Evolutionary conservation across 1,140 invertebrate species (phyloP).

Genomic region (Ceratina calcarata): DNA sequence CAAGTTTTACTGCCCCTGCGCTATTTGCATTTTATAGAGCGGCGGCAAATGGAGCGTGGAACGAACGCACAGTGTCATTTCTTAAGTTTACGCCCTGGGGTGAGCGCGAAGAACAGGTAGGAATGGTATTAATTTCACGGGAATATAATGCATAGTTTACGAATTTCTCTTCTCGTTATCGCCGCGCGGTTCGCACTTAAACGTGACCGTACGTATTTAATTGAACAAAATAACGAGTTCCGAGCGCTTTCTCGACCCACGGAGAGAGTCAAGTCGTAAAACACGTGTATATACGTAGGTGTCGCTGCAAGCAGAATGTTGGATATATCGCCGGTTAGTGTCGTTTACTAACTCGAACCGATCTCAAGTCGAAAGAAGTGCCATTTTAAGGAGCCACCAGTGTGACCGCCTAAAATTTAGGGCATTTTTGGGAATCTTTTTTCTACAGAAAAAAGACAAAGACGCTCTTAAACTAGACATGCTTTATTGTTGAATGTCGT

Average conservation of each 20-base stretch:
- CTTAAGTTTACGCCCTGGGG: background rate
- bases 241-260: background rate
- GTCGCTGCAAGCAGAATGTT: too few species aligned
- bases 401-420: too few species aligned
- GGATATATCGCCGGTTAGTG: too few species aligned
- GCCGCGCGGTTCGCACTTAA: background rate
- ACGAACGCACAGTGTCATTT: background rate
- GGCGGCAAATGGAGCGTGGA: background rate
- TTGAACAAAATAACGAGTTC: constrained; percentile 6
- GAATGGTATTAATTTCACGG: background rate
- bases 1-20: background rate
- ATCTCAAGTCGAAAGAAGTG: too few species aligned
- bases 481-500: too few species aligned
- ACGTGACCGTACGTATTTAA: background rate
- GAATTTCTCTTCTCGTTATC: constrained; percentile 19
- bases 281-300: too few species aligned
- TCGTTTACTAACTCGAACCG: too few species aligned
- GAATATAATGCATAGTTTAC: background rate
- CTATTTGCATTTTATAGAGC: constrained; percentile 2
- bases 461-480: too few species aligned
- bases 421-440: too few species aligned
- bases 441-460: too few species aligned
- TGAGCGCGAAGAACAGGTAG: background rate
- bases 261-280: background rate
- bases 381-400: too few species aligned